Evolutionary conservation across 2,797 vertebrate genomes (phyloP), one percentile per base, ranked within the genome.

Genomic region (Hyperoplus immaculatus): DNA sequence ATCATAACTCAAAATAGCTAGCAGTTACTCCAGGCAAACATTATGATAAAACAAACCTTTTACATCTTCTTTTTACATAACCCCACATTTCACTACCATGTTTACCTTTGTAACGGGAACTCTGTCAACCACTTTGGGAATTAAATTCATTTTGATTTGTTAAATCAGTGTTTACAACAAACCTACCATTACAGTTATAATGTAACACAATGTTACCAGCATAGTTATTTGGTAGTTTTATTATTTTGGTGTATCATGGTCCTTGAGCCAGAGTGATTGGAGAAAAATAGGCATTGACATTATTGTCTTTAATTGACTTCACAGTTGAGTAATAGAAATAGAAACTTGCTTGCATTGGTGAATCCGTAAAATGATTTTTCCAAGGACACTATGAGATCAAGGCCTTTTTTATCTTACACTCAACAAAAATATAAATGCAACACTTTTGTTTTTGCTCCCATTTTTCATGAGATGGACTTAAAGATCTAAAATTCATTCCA

Each of bases 11-110:
- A 64, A 64, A 82, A 51, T 15, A 18, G 42, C 70, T 42, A 71
- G 65, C 58, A 56, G 77, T 72, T n/a, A 38, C 45, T 73, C 64
- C 71, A 78, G 59, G 56, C 72, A 76, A 83, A 84, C 57, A 56
- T 67, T 47, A 42, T 16, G 18, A 72, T 79, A 69, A 75, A 81
- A 73, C 61, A 77, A 75, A 60, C 39, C 51, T 72, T 75, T 76
- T 77, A 77, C 56, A 67, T 84, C n/a, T 59, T 72, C 29, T 6
- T 53, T 14, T 80, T 69, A 72, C 77, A 68, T 47, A 81, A 66
- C 55, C 45, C 64, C 50, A 39, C 72, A 80, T 81, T 76, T 63
- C 68, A 63, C 67, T 75, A 55, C 18, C 62, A 60, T 59, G 66
- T 73, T 84, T 43, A 15, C 45, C 16, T 46, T 69, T 81, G 38